These are phyloP conservation scores for Megaceryle maxima DNA, from an alignment of 2,113 vertebrate genomes.

Conservation along the genomic window DNA sequence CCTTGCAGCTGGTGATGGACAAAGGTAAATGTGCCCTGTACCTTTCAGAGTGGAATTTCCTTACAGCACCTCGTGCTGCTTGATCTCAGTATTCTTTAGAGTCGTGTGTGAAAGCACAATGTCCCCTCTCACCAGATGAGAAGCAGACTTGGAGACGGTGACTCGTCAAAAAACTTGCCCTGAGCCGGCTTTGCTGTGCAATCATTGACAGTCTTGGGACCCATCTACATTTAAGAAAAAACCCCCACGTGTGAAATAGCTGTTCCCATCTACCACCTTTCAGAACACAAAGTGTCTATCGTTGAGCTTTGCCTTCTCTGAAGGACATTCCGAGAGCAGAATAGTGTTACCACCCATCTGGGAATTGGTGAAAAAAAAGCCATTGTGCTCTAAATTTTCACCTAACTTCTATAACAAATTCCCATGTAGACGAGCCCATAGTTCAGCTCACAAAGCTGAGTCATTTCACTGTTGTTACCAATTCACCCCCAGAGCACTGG, in stretches of 20 bases:
- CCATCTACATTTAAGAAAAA: neutral
- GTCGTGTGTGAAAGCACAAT: neutral
- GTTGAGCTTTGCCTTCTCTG: neutral
- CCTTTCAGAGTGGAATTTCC: neutral
- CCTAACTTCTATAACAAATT: neutral
- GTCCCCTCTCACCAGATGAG: neutral
- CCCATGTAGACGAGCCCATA: neutral
- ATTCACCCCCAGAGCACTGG: neutral
- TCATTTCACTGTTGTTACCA: neutral
- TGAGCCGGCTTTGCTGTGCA: neutral
- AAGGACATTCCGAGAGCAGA: neutral
- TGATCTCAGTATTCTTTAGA: neutral
- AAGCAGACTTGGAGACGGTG: neutral
- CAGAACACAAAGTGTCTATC: neutral
- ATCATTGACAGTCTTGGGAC: neutral
- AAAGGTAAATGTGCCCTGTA: neutral
- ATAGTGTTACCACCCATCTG: neutral
- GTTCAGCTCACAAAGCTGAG: neutral
- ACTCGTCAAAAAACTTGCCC: neutral
- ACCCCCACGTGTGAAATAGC: neutral
- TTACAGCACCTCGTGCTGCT: neutral
- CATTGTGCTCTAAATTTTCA: slow-evolving; percentile 11
- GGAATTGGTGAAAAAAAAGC: neutral
- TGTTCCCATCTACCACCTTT: neutral
- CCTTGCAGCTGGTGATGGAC: neutral